Percentiles rank a stretch among this genome's conserved stretches.
Conservation (phyloP, 2,797 vertebrate genomes). For the Sternarchorhynchus goeldii region DNA sequence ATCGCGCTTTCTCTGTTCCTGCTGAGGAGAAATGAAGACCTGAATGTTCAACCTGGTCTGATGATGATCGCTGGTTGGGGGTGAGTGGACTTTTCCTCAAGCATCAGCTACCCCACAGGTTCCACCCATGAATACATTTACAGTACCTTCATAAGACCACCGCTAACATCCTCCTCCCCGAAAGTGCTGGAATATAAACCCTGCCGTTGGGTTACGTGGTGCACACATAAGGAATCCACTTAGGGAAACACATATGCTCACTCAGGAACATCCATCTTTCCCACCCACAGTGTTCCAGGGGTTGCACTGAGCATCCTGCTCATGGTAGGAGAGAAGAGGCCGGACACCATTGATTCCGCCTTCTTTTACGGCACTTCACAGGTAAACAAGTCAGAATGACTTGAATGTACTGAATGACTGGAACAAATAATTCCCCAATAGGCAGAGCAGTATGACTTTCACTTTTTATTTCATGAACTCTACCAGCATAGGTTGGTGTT, state of each 20-base stretch:
- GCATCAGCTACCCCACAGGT: neutral
- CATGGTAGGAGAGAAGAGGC: slow-evolving; percentile 75
- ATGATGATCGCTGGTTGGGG: slow-evolving; percentile 90
- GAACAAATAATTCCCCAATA: neutral
- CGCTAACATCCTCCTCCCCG: no score
- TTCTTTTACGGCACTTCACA: slow-evolving; percentile 93
- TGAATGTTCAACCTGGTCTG: slow-evolving; percentile 77
- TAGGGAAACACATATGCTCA: no score
- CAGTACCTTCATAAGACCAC: neutral
- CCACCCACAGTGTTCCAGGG: slow-evolving; percentile 79
- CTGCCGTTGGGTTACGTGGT: no score
- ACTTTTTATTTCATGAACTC: no score
- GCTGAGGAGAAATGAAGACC: slow-evolving; percentile 77
- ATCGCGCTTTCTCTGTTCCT: slow-evolving; percentile 88
- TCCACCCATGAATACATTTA: neutral
- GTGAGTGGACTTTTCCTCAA: slow-evolving; percentile 74
- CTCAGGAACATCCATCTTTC: slow-evolving; percentile 39
- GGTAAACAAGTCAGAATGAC: slow-evolving; percentile 69
- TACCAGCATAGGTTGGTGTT: no score
- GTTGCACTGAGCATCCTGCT: slow-evolving; percentile 83
- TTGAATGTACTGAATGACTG: neutral
- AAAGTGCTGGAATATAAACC: no score
- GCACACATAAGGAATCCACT: no score
- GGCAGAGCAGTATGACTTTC: neutral
- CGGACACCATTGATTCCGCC: slow-evolving; percentile 80